Evolutionary conservation across 1,140 invertebrate genomes (phyloP), one percentile per base, ranked within the genome.

Genomic region (Vanessa atalanta): DNA sequence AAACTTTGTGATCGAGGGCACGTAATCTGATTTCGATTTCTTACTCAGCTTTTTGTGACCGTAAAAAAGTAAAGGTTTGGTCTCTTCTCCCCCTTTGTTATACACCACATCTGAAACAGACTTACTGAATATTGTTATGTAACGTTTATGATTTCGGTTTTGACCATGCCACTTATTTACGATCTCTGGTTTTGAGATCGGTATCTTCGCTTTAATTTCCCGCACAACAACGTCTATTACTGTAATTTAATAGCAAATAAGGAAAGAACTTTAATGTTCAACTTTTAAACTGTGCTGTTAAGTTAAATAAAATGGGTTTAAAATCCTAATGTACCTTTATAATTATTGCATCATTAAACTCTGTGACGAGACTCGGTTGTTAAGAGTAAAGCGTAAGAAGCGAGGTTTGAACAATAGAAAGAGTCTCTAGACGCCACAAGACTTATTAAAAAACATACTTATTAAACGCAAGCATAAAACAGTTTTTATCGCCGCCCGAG

Each of bases 11-110:
- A 88, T 88, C 81, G 74, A 80, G 79, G 79, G 80, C 79, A 80
- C 77, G 68, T 91, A 88, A 90, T 88, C 88, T 82, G 82, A 87
- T 89, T 90, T 88, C 86, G 81, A 88, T 89, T 88, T 84, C 81
- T 83, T 84, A 80, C 23, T 76, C 67, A 71, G 79, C 85, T 85
- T 88, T 89, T 87, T 90, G 86, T 78, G 78, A 77, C 66, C 53
- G 68, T 83, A 85, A 88, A 89, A 87, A 90, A 88, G 81, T 83
- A 76, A 83, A 83, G 80, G 76, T 82, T 78, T 78, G 69, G 73
- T 77, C 61, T 66, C 65, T 70, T 55, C 65, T 75, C 65, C 74
- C 53, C 72, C 75, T 85, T 84, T 85, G 82, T 86, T 77, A 80
- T 53, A 71, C 60, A 65, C 69, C 70, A 72, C 64, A 72, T 72